These are phyloP conservation scores for Eulemur macaco DNA, from an alignment of 2,113 vertebrate genomes.

Conservation along the genomic window DNA sequence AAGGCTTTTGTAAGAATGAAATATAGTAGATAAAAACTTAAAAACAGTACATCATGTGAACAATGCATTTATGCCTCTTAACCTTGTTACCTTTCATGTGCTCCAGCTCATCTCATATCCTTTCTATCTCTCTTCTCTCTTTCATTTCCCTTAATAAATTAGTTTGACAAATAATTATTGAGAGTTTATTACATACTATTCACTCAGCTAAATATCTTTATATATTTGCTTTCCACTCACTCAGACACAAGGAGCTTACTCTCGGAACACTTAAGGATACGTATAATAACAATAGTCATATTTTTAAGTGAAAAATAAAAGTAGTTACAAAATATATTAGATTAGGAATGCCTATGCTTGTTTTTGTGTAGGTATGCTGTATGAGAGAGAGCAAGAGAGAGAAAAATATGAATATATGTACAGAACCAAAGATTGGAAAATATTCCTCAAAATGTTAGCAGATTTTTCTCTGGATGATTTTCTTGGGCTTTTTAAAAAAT, in stretches of 20 bases:
- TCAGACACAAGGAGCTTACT: neutral
- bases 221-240: too few relatives aligned
- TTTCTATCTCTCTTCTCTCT: neutral
- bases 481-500: neutral
- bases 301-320: conserved; percentile 24
- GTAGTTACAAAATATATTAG: neutral
- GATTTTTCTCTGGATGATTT: neutral
- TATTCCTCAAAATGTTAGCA: neutral
- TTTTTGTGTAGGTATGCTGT: neutral
- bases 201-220: neutral
- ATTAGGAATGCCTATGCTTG: neutral
- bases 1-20: neutral
- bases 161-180: neutral
- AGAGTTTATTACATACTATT: neutral
- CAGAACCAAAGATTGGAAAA: neutral
- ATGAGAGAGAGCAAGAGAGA: neutral
- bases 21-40: neutral
- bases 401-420: neutral
- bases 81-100: neutral
- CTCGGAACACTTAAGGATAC: neutral
- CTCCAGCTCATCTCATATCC: neutral
- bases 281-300: neutral
- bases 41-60: neutral
- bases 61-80: neutral
- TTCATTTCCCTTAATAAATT: neutral